Evolutionary conservation across 2,888 invertebrate genomes (phyloP), one percentile per base, ranked within the genome.

Genomic region (Oxycera nigricornis): DNA sequence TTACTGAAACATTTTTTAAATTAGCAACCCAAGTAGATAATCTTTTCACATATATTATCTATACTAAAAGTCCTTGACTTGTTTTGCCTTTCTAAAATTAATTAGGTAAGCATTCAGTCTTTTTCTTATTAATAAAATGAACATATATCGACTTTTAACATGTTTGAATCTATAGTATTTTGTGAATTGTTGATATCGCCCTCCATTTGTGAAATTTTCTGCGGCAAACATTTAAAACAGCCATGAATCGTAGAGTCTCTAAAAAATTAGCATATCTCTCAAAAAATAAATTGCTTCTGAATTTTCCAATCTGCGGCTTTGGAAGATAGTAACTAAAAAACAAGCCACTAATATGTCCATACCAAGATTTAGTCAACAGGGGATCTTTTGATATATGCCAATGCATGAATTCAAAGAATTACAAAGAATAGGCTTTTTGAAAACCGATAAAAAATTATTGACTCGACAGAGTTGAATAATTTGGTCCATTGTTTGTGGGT

Each of bases 221-320:
- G 17, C 17, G 11, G 46, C 17, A 7, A n/a, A 2, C n/a, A 17
- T 14, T 46, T 46, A 2, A 14, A 46, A 11, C 46, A 17, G 14
- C n/a, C n/a, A n/a, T n/a, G 14, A 46, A 46, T 46, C n/a, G 3
- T 46, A 14, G 46, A 11, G 17, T 46, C 46, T 46, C 46, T 3
- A n/a, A 14, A 17, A 46, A 46, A 46, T 46, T 46, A 46, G 17
- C 46, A 46, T 46, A 46, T 46, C 17, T 46, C 46, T 46, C 46
- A 46, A 46, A 46, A 46, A 46, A 46, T 46, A 46, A 46, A 46
- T 46, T 46, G 46, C 46, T 46, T 46, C 46, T 46, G 46, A 46
- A 46, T 46, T 46, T 46, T 46, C 17, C 46, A 46, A 3, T 46
- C 17, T 46, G n/a, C n/a, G 14, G 17, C 11, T n/a, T 14, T 14